Percentiles rank a stretch among this genome's conserved stretches.
Conservation (phyloP, 2,113 vertebrate genomes). For the Vicugna pacos region DNA sequence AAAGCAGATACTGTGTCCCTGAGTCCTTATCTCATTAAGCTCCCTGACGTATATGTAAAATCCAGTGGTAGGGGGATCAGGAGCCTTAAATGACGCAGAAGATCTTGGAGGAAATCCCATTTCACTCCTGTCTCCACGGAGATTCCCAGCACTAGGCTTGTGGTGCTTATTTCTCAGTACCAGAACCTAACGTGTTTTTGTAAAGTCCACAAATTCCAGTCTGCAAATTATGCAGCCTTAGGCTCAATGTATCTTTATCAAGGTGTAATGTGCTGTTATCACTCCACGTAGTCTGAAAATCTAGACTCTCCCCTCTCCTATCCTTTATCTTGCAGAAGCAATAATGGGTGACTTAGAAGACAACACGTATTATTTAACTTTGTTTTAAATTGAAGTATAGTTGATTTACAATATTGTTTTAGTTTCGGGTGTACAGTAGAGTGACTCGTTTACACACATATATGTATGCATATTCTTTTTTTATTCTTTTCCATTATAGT, state of each 20-base stretch:
- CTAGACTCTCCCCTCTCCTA: neutral
- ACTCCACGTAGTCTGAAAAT: neutral
- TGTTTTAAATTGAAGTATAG: too few relatives aligned
- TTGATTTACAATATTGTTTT: too few relatives aligned
- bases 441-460: too few relatives aligned
- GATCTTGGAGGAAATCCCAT: neutral
- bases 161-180: neutral
- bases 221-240: constrained; percentile 2
- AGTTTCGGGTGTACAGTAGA: too few relatives aligned
- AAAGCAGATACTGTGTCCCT: neutral
- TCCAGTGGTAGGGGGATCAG: neutral
- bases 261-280: neutral
- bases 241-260: neutral
- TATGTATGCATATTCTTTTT: too few relatives aligned
- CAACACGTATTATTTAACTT: neutral
- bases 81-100: neutral
- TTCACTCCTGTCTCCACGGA: neutral
- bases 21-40: neutral
- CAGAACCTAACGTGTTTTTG: constrained; percentile 4
- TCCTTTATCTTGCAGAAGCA: neutral
- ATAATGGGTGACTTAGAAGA: neutral
- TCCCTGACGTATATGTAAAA: neutral
- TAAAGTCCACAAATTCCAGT: neutral
- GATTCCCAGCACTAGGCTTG: neutral
- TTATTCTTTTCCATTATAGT: too few relatives aligned